Base-by-base conservation (phyloP, 2,797 vertebrate genomes). In the Peromyscus eremicus region DNA sequence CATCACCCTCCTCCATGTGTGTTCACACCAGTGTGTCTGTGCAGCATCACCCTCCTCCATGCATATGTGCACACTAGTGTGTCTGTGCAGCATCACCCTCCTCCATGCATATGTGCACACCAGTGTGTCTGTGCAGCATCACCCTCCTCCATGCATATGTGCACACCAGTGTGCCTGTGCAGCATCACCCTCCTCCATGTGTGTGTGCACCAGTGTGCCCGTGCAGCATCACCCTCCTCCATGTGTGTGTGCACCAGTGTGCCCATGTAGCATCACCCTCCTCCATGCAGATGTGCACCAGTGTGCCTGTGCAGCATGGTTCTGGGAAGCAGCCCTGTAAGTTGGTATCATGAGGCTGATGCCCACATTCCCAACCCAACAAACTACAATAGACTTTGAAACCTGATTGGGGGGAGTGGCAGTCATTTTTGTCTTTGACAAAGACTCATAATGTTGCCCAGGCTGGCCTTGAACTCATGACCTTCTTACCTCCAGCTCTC, bases 21-120 rank as follows among this genome's bases (percentile, higher is more conserved):
- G 21, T 23, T 21, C 2, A 60, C 43, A 46, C 46, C 49, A 49
- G 49, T 49, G 49, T 49, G 49, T 49, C 49, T 49, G 49, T 10
- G 29, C 11, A 34, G 66, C 5, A 0, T 4, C 52, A 14, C 4
- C 5, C 4, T 25, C 2, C 19, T 2, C 32, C 55, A 32, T 29
- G 43, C n/a, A n/a, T 49, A 1, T 2, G 0, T 21, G 21, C 2
- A 60, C 1, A 1, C 1, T 5, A 12, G 49, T 29, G 21, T 49
- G 34, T 0, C 5, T 6, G 1, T 60, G 49, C 49, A 49, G 49
- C 49, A 9, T 19, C 55, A 14, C 4, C 7, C 4, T 25, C 4
- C 16, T 2, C n/a, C 55, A 32, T 23, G 43, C 5, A 4, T 2
- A 2, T 6, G 1, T 2, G 21, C 1, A 52, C 1, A 52, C 49